These are phyloP conservation scores for Decapterus maruadsi DNA, from an alignment of 2,797 vertebrate species.

Conservation along the genomic window DNA sequence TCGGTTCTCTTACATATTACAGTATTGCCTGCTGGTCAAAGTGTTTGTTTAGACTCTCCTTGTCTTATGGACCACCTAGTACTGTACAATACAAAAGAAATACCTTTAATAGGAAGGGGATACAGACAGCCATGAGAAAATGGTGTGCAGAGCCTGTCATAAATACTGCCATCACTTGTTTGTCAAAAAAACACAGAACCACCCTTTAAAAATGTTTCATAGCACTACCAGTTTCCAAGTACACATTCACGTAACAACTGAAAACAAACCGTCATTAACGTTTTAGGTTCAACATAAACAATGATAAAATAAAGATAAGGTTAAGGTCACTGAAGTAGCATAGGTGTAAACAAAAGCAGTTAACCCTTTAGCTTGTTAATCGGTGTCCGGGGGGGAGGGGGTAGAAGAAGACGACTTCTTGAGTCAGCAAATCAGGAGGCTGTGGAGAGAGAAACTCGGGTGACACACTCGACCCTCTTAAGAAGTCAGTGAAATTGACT, in stretches of 20 bases:
- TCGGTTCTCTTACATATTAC: conserved; percentile 28
- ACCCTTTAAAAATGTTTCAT: not conserved
- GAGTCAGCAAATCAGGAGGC: conserved; percentile 63
- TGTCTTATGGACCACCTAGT: not conserved
- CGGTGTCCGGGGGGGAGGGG: conserved; percentile 21
- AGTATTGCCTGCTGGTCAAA: conserved; percentile 22
- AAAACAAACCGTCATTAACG: not conserved
- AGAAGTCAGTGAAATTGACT: conserved; percentile 52
- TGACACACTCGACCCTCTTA: conserved; percentile 73
- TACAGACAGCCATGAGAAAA: not conserved
- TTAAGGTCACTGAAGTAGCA: conserved; percentile 18
- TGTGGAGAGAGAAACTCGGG: conserved; percentile 75
- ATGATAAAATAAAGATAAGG: not conserved
- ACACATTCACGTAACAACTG: conserved; percentile 1
- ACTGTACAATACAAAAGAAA: conserved; percentile 12
- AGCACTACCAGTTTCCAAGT: conserved; percentile 4
- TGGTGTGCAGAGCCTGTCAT: conserved; percentile 3
- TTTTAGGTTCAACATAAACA: conserved; percentile 9
- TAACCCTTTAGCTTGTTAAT: conserved; percentile 19
- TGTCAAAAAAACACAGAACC: conserved; percentile 9
- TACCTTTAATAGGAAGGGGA: not conserved
- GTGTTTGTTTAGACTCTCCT: not conserved
- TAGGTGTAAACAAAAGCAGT: conserved; percentile 16
- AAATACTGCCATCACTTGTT: conserved; percentile 33
- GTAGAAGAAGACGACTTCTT: conserved; percentile 30